A percentile compares a stretch with the other conserved stretches of the same genome.
Conservation (phyloP, 2,797 vertebrate species). For the Anguilla megastoma region DNA sequence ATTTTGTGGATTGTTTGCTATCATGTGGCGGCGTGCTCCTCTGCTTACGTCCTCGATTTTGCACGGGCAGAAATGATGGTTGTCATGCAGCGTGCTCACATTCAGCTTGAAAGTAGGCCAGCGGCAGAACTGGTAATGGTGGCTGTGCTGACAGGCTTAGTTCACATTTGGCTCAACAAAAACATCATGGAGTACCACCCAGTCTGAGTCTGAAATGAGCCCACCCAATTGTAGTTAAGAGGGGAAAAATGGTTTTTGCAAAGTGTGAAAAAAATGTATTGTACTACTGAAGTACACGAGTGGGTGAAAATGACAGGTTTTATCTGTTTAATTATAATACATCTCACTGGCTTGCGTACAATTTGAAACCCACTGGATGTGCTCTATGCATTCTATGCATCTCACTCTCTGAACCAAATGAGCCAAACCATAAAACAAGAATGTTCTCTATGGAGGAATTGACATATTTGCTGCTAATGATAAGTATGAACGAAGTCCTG, state of each 20-base stretch:
- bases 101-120: background rate
- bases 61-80: background rate
- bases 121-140: background rate
- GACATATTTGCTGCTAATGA: background rate
- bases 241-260: background rate
- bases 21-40: background rate
- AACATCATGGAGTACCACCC: background rate
- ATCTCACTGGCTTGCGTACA: background rate
- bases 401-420: background rate
- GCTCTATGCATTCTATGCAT: background rate
- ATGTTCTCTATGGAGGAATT: background rate
- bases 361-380: background rate
- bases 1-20: background rate
- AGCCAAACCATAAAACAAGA: background rate
- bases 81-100: background rate
- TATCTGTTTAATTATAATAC: background rate
- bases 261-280: background rate
- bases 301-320: background rate
- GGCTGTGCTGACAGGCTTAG: background rate
- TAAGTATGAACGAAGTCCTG: background rate
- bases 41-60: background rate
- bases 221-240: background rate
- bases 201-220: background rate
- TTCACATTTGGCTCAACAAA: background rate
- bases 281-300: background rate